These are phyloP conservation scores for Megaustenia siamemsis DNA, from an alignment of 2,888 invertebrate species.

Conservation along the genomic window DNA sequence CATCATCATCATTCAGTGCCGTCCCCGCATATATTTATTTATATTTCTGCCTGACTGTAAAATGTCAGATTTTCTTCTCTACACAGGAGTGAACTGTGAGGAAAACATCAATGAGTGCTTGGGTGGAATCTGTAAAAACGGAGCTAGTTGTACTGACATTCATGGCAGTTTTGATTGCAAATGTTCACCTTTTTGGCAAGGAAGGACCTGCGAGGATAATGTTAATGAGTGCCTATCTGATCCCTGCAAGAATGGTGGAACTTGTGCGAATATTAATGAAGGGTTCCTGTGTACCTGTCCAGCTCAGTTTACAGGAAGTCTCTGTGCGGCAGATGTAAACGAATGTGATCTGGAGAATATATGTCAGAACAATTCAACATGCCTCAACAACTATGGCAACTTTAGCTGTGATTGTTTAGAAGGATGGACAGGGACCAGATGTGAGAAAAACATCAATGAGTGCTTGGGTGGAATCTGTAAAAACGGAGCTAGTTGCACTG, in stretches of 20 bases:
- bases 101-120: conserved; percentile 51
- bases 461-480: conserved; percentile 48
- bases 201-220: conserved; percentile 48
- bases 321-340: conserved; percentile 47
- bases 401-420: conserved; percentile 21
- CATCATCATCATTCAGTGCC: too few relatives aligned
- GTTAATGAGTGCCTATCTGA: conserved; percentile 46
- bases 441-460: conserved; percentile 49
- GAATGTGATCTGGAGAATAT: conserved; percentile 39
- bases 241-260: conserved; percentile 47
- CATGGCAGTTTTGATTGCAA: conserved; percentile 47
- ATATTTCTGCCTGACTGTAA: too few relatives aligned
- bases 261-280: conserved; percentile 37
- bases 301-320: conserved; percentile 36
- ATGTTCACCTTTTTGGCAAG: conserved; percentile 47
- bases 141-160: conserved; percentile 44
- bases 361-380: conserved; percentile 35
- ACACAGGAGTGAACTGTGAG: conserved; percentile 37
- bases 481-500: conserved; percentile 47
- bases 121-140: conserved; percentile 46
- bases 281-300: conserved; percentile 50
- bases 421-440: conserved; percentile 37
- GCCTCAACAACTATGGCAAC: conserved; percentile 18
- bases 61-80: too few relatives aligned
- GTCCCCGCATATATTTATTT: too few relatives aligned